Conservation (phyloP, 2,113 vertebrate species). For the Pseudorectes ferrugineus region DNA sequence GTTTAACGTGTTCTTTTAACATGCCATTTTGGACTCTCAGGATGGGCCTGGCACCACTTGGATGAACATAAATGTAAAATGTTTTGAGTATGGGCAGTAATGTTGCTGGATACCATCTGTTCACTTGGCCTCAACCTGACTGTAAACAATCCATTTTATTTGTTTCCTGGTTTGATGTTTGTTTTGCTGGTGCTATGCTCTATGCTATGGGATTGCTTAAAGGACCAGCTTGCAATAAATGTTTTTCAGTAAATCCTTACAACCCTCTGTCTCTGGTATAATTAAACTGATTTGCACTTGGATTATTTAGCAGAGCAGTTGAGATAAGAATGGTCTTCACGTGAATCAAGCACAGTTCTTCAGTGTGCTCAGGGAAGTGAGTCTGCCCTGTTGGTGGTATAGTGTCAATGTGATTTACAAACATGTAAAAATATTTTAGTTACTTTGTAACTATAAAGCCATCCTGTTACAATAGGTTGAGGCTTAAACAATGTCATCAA, state of each 20-base stretch:
- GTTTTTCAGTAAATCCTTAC: neutral
- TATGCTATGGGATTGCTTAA: neutral
- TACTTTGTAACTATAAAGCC: neutral
- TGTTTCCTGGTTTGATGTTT: slow-evolving; percentile 20
- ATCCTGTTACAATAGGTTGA: neutral
- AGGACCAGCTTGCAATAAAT: neutral
- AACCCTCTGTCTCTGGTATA: neutral
- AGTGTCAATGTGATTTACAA: neutral
- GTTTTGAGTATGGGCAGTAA: neutral
- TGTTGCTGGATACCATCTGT: neutral
- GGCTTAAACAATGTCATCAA: neutral
- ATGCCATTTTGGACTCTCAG: neutral
- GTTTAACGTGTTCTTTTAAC: neutral
- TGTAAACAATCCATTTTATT: neutral
- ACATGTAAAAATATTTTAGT: neutral
- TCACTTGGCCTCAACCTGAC: neutral
- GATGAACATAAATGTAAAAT: neutral
- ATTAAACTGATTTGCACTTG: neutral
- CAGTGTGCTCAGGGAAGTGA: neutral
- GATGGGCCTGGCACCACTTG: neutral
- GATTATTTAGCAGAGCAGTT: neutral
- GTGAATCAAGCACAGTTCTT: neutral
- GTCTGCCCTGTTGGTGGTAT: fast-evolving
- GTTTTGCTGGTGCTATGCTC: neutral
- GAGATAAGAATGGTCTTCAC: neutral